Base-by-base conservation (phyloP, 1,140 invertebrate species). In the Akabosia matsudoensis region DNA sequence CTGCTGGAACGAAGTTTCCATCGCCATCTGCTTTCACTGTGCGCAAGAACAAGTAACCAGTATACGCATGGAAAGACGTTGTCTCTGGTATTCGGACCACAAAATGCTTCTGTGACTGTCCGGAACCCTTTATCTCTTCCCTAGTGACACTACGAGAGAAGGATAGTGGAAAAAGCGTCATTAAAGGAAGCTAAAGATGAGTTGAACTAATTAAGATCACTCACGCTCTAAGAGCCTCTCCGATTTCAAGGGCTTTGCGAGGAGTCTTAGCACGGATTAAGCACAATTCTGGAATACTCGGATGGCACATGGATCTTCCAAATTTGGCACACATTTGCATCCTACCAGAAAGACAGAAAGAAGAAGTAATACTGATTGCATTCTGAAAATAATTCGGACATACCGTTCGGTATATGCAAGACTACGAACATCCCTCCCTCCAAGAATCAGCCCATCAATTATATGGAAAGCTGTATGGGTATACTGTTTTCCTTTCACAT, bases 391-490 rank as follows among this genome's bases (percentile, higher is more conserved):
- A 10, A 74, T n/a, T 34, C 30, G n/a, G 76, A 80, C 73, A 82
- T 85, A 92, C 91, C 93, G 89, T 75, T 92, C 89, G 71, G 83
- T 85, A 74, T 93, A 88, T 37, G 88, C 85, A 45, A 88, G 80
- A 1, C 88, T 83, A 18, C 89, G 87, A 30, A 97, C 88, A 83
- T 93, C 89, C 64, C 89, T 88, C n/a, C 90, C 90, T 51, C 92
- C 94, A 13, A 97, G 85, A 72, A 89, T 86, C 54, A 92, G 85
- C 0, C 91, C 93, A 85, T 97, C 95, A 22, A 97, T 89, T 1
- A 96, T 90, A 84, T 97, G 94, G 0, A 97, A 83, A 1, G 89
- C 88, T 71, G 84, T 88, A 81, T 92, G 91, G 14, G 84, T 86
- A 72, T 82, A 85, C 13, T 87, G 87, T 82, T 91, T 86, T 28